Evolutionary conservation across 2,888 invertebrate genomes (phyloP).

Genomic region (Tethea ocularis): DNA sequence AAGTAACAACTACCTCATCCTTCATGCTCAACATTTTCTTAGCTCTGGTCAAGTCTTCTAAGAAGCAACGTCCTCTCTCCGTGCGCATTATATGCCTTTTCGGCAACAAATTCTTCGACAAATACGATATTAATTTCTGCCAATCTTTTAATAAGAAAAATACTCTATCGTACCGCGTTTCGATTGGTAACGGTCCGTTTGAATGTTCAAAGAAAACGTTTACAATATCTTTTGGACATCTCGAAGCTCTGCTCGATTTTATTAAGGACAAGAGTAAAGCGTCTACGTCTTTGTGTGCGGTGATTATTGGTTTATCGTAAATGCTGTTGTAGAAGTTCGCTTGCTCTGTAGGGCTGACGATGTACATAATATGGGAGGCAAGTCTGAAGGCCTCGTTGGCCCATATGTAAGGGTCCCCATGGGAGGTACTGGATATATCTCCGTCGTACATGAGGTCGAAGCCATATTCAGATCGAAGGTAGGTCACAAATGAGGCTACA

Average conservation of each 20-base stretch:
- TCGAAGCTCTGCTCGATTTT: constrained; percentile 42
- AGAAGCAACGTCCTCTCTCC: constrained; percentile 67
- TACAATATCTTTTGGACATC: constrained; percentile 56
- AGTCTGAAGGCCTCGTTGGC: constrained; percentile 62
- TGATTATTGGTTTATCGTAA: constrained; percentile 71
- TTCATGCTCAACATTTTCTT: constrained; percentile 61
- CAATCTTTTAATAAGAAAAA: constrained; percentile 70
- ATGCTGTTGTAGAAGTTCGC: constrained; percentile 61
- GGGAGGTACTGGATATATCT: constrained; percentile 60
- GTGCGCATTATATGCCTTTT: constrained; percentile 67
- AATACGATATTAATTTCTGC: constrained; percentile 68
- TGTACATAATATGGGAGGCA: constrained; percentile 64
- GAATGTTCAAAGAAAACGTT: constrained; percentile 74
- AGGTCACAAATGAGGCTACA: constrained; percentile 63
- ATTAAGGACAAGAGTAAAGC: constrained; percentile 56
- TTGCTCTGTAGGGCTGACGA: constrained; percentile 67
- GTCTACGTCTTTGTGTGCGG: constrained; percentile 63
- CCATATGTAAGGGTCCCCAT: constrained; percentile 72
- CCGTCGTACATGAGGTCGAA: constrained; percentile 70
- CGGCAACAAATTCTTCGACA: constrained; percentile 70
- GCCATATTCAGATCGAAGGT: constrained; percentile 68
- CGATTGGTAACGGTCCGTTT: constrained; percentile 58
- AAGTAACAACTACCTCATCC: constrained; percentile 55
- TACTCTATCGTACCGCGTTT: constrained; percentile 56
- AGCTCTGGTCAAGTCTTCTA: constrained; percentile 69